These are phyloP conservation scores for Neolamprologus fasciatus DNA, from an alignment of 2,113 vertebrate species.

Conservation along the genomic window DNA sequence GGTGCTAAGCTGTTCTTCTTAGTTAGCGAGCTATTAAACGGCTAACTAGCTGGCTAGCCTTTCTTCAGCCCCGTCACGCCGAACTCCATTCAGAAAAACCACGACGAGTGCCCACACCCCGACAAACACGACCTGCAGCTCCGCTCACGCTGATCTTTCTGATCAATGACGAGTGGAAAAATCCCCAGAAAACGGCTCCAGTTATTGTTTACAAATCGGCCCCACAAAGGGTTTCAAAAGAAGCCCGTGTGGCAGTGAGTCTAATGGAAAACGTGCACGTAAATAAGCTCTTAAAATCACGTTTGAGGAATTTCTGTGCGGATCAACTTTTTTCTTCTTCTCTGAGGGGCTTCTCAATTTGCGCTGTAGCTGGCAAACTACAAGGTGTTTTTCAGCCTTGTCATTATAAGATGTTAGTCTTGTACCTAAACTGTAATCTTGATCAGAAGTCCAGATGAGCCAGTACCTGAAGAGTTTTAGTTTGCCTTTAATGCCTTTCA, in stretches of 20 bases:
- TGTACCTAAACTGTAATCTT: not conserved
- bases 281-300: not conserved
- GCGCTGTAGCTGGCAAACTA: not conserved
- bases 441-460: not conserved
- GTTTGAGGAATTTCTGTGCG: not conserved
- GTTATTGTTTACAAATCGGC: not conserved
- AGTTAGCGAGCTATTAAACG: not conserved
- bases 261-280: not conserved
- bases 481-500: not conserved
- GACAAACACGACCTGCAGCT: not conserved
- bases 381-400: not conserved
- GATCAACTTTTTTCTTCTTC: not conserved
- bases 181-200: not conserved
- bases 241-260: not conserved
- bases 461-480: not conserved
- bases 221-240: not conserved
- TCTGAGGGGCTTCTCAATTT: not conserved
- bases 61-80: constrained; percentile 11
- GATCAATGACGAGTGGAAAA: not conserved
- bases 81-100: not conserved
- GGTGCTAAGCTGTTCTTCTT: not conserved
- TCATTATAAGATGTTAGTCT: not conserved
- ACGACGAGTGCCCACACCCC: not conserved
- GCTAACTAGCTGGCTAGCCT: constrained; percentile 36
- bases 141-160: not conserved